Evolutionary conservation across 2,797 vertebrate species (phyloP).

Genomic region (Enteromius mattozi): DNA sequence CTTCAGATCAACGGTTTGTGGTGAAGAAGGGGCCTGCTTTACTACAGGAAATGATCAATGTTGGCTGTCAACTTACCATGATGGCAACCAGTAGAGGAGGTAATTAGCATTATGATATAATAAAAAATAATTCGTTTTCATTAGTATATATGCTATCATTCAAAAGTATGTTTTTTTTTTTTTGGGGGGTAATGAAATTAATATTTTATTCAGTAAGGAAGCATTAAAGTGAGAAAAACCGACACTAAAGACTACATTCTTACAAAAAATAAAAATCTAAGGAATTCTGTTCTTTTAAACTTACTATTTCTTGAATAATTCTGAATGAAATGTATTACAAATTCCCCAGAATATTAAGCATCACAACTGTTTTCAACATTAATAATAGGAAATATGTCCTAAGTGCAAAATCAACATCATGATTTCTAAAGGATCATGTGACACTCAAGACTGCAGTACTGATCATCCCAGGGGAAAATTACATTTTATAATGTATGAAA

Average conservation of each 20-base stretch:
- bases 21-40: slow-evolving; percentile 94
- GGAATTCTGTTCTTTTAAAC: not conserved
- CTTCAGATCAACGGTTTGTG: slow-evolving; percentile 94
- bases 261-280: not conserved
- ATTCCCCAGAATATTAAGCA: not conserved
- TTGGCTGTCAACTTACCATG: slow-evolving; percentile 97
- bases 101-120: slow-evolving; percentile 56
- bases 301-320: not conserved
- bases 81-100: slow-evolving; percentile 98
- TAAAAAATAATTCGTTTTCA: not conserved
- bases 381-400: not conserved
- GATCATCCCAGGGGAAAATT: not conserved
- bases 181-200: no score
- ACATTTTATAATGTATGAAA: not conserved
- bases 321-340: not conserved
- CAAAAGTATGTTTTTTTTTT: no score
- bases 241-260: not conserved
- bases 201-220: not conserved
- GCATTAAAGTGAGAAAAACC: not conserved
- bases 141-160: not conserved
- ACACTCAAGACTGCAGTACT: not conserved
- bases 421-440: not conserved
- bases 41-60: slow-evolving; percentile 99
- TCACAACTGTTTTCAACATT: not conserved
- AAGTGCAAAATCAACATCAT: not conserved